Base-by-base conservation (phyloP, 2,113 vertebrate genomes). In the Perca flavescens region DNA sequence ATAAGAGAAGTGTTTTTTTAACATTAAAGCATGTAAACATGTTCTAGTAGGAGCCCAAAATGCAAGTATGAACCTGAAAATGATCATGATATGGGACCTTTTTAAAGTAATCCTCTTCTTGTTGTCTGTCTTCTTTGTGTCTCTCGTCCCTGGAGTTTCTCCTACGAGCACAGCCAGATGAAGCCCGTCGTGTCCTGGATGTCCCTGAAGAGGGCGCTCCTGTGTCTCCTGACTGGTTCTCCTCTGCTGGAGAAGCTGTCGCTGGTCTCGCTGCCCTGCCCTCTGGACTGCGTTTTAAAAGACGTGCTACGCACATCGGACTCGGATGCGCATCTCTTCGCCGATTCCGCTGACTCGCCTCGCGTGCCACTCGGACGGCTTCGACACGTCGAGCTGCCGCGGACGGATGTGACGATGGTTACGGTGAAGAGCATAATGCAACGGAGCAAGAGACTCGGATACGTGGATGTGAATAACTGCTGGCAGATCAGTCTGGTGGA, bases 201-300 rank as follows among this genome's bases (percentile, higher is more conserved):
- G 72, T 91, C 93, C 60, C 84, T 95, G 36, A 88, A 54, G 84
- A 84, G 58, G 46, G 85, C 71, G 70, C 74, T 96, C 40, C 76
- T 28, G 85, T 89, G 88, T 78, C 83, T 95, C 46, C 82, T 95
- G 64, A 70, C 54, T 14, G 89, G 93, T 8, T 93, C 94, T 12
- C 90, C 89, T 34, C 82, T 92, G 3, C 89, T 96, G 47, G 90
- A 94, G 88, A 93, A 86, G 31, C 76, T 95, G 16, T 92, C 93
- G 0, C 76, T 96, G 19, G 73, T 94, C n/a, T 95, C 95, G 61
- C 69, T 93, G 57, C 95, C 95, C 0, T 96, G 95, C 77, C 87
- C 88, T 19, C 54, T 96, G 82, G 69, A 95, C 79, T 21, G 65
- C 0, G 62, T 94, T n/a, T 89, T 96, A 47, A 77, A 66, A 11